Evolutionary conservation across 1,140 invertebrate genomes (phyloP).

Genomic region (Habropoda laboriosa): DNA sequence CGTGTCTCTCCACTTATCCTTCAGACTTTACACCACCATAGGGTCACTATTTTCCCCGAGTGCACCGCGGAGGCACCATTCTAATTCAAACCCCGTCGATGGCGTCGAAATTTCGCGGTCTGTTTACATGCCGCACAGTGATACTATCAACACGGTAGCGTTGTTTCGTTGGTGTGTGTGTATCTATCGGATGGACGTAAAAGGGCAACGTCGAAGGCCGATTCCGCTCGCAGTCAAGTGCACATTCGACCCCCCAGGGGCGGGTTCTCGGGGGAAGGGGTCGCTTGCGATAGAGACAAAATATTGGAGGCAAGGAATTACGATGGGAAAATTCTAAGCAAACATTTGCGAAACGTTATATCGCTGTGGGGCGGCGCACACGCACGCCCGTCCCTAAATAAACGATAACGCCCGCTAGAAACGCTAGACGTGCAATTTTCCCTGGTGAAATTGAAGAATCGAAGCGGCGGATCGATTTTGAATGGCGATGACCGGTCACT

Average conservation of each 20-base stretch:
- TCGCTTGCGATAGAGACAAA: constrained; percentile 54
- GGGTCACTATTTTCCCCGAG: neutral
- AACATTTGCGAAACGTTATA: constrained; percentile 63
- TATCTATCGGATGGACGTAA: neutral
- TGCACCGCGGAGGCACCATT: neutral
- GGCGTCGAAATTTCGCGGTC: neutral
- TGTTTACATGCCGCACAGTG: neutral
- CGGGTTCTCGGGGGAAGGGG: neutral
- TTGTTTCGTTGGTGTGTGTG: neutral
- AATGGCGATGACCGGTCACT: no score
- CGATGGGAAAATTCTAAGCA: constrained; percentile 61
- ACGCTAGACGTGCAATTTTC: no score
- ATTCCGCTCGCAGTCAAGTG: constrained; percentile 7
- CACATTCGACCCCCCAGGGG: constrained; percentile 27
- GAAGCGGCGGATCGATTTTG: neutral
- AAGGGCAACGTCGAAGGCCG: neutral
- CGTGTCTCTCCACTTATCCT: neutral
- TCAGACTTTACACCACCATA: no score
- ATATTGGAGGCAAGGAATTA: constrained; percentile 61
- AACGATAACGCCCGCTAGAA: constrained; percentile 2
- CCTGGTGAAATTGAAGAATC: constrained; percentile 8
- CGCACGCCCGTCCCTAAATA: neutral
- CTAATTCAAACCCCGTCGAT: neutral
- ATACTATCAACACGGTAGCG: neutral
- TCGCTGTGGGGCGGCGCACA: neutral